A percentile compares a stretch with the other conserved stretches of the same genome.
Conservation (phyloP, 2,113 vertebrate genomes). For the cat (Felis catus) region DNA sequence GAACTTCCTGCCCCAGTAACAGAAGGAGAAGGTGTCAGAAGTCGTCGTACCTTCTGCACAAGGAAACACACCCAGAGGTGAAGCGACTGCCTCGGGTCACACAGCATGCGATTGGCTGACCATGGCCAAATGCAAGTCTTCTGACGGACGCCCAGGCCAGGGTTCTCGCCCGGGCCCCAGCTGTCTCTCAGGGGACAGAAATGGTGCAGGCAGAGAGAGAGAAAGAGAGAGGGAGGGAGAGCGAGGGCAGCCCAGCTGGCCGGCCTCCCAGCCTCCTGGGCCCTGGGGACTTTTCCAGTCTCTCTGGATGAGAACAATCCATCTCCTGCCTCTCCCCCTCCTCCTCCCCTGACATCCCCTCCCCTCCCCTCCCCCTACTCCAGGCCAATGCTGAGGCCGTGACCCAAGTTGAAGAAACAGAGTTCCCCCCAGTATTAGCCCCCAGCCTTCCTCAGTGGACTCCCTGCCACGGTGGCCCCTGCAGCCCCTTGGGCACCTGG, state of each 20-base stretch:
- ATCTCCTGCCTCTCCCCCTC: neutral
- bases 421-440: neutral
- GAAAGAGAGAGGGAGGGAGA: neutral
- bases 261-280: conserved; percentile 21
- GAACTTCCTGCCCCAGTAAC: neutral
- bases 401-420: neutral
- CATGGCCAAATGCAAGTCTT: neutral
- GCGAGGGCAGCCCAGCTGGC: neutral
- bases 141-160: neutral
- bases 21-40: neutral
- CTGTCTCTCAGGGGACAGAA: neutral
- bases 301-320: conserved; percentile 27
- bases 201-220: neutral
- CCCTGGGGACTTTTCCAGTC: conserved; percentile 50
- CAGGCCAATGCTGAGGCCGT: neutral
- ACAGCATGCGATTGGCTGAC: neutral
- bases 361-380: too few relatives aligned
- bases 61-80: neutral
- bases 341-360: too few relatives aligned
- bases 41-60: neutral
- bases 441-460: neutral
- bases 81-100: neutral
- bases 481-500: neutral
- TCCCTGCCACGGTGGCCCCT: neutral
- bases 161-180: neutral